Percentiles rank a stretch among this genome's conserved stretches.
phyloP scores from a whole-genome alignment of 1,140 invertebrate species.

The Liolophura sinensis region DNA sequence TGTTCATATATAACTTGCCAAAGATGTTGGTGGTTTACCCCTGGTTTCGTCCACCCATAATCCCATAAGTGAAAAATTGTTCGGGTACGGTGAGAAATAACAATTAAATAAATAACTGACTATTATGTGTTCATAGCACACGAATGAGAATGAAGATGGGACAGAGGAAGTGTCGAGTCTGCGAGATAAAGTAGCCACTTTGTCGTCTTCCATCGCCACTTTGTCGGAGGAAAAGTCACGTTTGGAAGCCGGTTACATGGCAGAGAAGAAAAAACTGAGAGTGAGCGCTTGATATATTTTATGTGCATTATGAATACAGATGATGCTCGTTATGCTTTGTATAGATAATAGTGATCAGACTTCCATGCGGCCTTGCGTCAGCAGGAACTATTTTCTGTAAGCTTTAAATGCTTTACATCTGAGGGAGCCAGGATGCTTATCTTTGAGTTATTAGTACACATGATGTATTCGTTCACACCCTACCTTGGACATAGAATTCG shows the following conservation, averaged over 20 bases:
- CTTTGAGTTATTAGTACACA: not conserved
- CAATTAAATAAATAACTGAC: not conserved
- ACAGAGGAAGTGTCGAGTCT: constrained; percentile 54
- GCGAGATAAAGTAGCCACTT: constrained; percentile 66
- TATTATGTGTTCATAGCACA: not conserved
- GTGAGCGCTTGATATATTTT: constrained; percentile 30
- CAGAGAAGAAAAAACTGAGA: constrained; percentile 75
- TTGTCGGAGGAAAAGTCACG: constrained; percentile 79
- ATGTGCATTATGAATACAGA: not conserved
- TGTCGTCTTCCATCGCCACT: constrained; percentile 77
- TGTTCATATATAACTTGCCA: too few species aligned
- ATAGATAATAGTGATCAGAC: not conserved
- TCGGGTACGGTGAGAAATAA: too few species aligned
- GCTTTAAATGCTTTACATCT: not conserved
- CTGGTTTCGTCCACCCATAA: too few species aligned
- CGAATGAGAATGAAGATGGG: constrained; percentile 5
- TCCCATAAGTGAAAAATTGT: too few species aligned
- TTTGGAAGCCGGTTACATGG: constrained; percentile 80
- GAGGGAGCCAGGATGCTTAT: not conserved
- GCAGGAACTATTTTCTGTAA: not conserved
- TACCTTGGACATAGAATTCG: not conserved
- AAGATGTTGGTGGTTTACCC: too few species aligned
- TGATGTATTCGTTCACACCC: not conserved
- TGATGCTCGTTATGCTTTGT: not conserved
- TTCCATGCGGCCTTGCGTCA: not conserved